phyloP scores from a whole-genome alignment of 37 sponge, comb jelly and placozoan genomes.

The Mnemiopsis leidyi region DNA sequence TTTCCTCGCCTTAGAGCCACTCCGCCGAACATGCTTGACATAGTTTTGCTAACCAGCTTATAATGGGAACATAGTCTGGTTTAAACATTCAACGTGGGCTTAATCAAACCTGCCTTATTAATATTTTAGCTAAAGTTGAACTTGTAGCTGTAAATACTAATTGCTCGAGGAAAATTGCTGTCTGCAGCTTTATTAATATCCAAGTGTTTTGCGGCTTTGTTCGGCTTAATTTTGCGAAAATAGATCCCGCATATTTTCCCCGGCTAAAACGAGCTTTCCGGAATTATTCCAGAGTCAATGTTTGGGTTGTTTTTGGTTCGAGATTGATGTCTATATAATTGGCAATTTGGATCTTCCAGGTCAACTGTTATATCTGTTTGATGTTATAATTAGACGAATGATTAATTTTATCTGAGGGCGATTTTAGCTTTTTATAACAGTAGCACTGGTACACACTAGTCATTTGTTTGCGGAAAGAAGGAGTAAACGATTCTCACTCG shows the following conservation, averaged over 20 bases:
- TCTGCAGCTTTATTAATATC: not conserved
- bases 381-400: not conserved
- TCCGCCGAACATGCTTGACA: not conserved
- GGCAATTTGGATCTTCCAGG: not conserved
- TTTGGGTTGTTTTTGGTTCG: not conserved
- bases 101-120: not conserved
- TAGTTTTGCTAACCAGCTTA: too few species aligned
- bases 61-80: not conserved
- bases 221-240: not conserved
- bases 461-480: too few species aligned
- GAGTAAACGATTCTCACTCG: too few species aligned
- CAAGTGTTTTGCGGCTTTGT: not conserved
- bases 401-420: too few species aligned
- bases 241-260: not conserved
- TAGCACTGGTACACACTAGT: too few species aligned
- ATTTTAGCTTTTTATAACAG: too few species aligned
- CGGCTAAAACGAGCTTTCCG: not conserved
- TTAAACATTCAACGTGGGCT: not conserved
- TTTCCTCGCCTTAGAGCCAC: not conserved
- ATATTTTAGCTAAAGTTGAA: not conserved
- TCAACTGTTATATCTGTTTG: not conserved
- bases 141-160: not conserved
- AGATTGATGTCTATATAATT: not conserved
- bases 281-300: not conserved
- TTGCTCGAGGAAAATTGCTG: not conserved